Evolutionary conservation across 2,888 invertebrate genomes (phyloP), one percentile per base, ranked within the genome.

Genomic region (Drosophila infuscata): DNA sequence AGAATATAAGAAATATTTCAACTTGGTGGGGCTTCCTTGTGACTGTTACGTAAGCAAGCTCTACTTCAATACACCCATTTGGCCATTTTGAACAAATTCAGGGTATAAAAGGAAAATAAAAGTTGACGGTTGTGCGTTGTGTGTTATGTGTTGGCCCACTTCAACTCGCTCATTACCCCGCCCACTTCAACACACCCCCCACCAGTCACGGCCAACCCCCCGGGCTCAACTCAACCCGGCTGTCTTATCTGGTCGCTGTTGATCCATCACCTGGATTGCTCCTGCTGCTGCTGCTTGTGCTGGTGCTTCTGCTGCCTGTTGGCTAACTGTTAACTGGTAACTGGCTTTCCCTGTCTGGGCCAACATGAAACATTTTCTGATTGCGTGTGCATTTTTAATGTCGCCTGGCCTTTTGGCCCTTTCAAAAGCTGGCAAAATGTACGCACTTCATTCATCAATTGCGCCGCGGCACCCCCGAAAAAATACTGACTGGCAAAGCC

Each of bases 381-480:
- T 87, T 87, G 86, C 88, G 87, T 88, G 87, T 87, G 86, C 86
- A 87, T 87, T 86, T 87, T 87, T 88, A 87, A 87, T 88, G 84
- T 76, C 62, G 74, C 74, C 72, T 81, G 77, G 77, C 76, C 78
- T 74, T 77, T 74, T 77, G 70, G 79, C 79, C 71, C 72, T 83
- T 78, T 69, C 69, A 67, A 25, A 54, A 38, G 38, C 20, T 46
- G 71, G 66, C 73, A 17, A 57, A 57, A 53, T 69, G 72, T 81
- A 86, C 84, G 84, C 86, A 84, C 82, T 83, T 86, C 88, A 87
- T 86, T 82, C 86, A 86, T 88, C 86, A 88, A 88, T 87, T 86
- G 88, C 71, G 74, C 67, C 76, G 66, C 59, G 80, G 65, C 32
- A n/a, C 11, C 12, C n/a, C 32, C 70, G 79, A n/a, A 29, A 29